These are phyloP conservation scores for Cremastobaeus sp. DNA, from an alignment of 2,888 invertebrate genomes.

Conservation along the genomic window DNA sequence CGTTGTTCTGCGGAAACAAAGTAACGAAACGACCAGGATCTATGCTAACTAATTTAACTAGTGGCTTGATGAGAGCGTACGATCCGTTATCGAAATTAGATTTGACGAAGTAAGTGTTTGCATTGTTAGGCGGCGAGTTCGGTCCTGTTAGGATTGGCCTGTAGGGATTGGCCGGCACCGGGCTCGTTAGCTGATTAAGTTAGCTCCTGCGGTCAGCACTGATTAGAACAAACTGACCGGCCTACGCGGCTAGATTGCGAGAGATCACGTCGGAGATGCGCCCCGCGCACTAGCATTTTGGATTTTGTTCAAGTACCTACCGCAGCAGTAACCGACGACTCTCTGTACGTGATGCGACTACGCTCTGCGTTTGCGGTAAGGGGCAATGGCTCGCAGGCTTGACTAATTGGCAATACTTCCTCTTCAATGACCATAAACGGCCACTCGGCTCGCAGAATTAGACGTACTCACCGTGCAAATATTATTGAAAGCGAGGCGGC, in stretches of 20 bases:
- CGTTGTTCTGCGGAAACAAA: constrained; percentile 9
- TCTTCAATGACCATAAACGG: constrained; percentile 69
- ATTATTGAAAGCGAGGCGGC: constrained; percentile 32
- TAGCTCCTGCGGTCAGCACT: constrained; percentile 75
- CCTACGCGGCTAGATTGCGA: constrained; percentile 77
- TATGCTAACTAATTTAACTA: constrained; percentile 44
- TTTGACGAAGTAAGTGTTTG: constrained; percentile 68
- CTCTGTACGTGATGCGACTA: constrained; percentile 66
- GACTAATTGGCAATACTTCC: constrained; percentile 71
- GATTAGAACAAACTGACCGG: constrained; percentile 78
- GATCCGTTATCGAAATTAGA: constrained; percentile 53
- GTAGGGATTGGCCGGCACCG: constrained; percentile 70
- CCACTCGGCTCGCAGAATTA: constrained; percentile 36
- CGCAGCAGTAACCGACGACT: constrained; percentile 59
- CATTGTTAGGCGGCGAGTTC: constrained; percentile 62
- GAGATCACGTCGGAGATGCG: constrained; percentile 63
- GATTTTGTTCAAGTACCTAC: constrained; percentile 64
- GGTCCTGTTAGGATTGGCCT: constrained; percentile 61
- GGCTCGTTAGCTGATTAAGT: constrained; percentile 77
- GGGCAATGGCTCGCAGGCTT: constrained; percentile 57
- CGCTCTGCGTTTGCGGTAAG: constrained; percentile 53
- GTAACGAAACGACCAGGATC: constrained; percentile 25
- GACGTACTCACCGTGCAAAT: constrained; percentile 43
- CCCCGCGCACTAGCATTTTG: constrained; percentile 58
- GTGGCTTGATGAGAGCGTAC: constrained; percentile 41